Evolutionary conservation across 1,140 invertebrate species (phyloP).

Genomic region (Papilio machaon): DNA sequence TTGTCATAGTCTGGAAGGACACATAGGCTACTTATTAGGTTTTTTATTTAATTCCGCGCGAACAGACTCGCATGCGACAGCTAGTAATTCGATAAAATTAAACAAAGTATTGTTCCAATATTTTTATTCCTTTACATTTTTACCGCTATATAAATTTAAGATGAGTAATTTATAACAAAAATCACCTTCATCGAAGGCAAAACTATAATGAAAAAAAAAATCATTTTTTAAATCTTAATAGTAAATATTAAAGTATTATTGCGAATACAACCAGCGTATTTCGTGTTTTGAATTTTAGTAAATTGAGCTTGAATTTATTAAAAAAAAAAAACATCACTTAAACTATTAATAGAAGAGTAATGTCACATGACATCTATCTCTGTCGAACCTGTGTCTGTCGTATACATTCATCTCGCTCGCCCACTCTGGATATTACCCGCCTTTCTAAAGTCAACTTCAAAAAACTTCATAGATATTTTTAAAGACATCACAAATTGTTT

Average conservation of each 20-base stretch:
- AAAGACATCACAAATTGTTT: background rate
- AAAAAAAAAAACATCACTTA: background rate
- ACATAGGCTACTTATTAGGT: too few species aligned
- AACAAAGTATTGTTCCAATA: slow-evolving; percentile 20
- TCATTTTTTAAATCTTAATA: background rate
- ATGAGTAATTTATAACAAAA: slow-evolving; percentile 5
- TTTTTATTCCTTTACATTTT: slow-evolving; percentile 14
- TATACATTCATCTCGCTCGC: slow-evolving; percentile 3
- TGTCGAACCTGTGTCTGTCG: background rate
- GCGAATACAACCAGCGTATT: slow-evolving; percentile 16
- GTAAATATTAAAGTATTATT: background rate
- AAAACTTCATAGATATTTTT: background rate
- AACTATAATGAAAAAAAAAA: background rate
- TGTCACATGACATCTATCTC: background rate
- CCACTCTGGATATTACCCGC: background rate
- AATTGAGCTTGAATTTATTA: background rate
- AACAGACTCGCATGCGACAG: too few species aligned
- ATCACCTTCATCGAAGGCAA: background rate
- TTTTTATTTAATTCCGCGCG: too few species aligned
- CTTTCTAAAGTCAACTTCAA: background rate
- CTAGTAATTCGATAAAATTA: slow-evolving; percentile 29
- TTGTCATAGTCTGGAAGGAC: too few species aligned
- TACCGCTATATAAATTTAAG: background rate
- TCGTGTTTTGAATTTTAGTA: background rate
- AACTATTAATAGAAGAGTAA: background rate